Conservation (phyloP, 2,888 invertebrate species). For the Pterostichus niger region DNA sequence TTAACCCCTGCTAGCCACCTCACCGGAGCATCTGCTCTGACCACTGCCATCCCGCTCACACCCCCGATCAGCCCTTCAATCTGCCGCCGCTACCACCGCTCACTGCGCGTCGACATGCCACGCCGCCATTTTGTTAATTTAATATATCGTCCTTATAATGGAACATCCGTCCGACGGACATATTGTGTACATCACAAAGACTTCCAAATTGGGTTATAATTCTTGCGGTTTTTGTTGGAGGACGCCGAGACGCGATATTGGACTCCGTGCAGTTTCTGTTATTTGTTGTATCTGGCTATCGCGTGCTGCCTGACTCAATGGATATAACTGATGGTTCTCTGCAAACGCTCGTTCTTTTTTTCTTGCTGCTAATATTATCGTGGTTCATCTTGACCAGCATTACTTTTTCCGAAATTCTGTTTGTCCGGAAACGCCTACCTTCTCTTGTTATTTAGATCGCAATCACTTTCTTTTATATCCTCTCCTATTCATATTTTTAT, state of each 20-base stretch:
- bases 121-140: conserved; percentile 71
- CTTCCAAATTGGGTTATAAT: conserved; percentile 70
- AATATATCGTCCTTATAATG: conserved; percentile 70
- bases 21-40: neutral
- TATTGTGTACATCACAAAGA: conserved; percentile 69
- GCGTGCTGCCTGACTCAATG: conserved; percentile 33
- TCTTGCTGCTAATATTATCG: conserved; percentile 13
- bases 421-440: conserved; percentile 5
- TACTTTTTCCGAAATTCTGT: neutral
- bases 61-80: conserved; percentile 42
- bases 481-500: too few relatives aligned
- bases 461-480: too few relatives aligned
- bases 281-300: conserved; percentile 60
- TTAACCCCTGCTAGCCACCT: conserved; percentile 58
- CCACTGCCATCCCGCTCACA: conserved; percentile 44
- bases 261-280: conserved; percentile 51
- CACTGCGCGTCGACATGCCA: conserved; percentile 70
- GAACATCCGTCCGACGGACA: conserved; percentile 69
- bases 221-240: conserved; percentile 66
- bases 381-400: conserved; percentile 8
- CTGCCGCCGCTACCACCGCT: conserved; percentile 30
- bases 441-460: neutral
- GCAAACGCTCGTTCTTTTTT: neutral
- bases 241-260: conserved; percentile 33
- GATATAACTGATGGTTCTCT: neutral